These are phyloP conservation scores for Junonia oenone DNA, from an alignment of 2,888 invertebrate species.

Conservation along the genomic window DNA sequence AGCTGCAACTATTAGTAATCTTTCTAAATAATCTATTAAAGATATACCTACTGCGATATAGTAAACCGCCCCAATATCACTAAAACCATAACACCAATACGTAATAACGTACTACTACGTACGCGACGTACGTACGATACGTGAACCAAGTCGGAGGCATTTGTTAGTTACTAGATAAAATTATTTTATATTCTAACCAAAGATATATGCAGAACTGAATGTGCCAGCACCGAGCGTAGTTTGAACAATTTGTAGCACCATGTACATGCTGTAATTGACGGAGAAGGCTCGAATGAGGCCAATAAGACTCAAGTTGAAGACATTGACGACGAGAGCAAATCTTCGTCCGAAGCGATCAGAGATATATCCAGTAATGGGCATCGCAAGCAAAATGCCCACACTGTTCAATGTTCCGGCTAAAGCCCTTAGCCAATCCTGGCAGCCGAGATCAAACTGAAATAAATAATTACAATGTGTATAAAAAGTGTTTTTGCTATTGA, in stretches of 20 bases:
- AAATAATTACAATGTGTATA: background rate
- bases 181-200: constrained; percentile 40
- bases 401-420: constrained; percentile 83
- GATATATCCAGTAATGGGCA: constrained; percentile 80
- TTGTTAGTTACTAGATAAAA: no score
- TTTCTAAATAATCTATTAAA: no score
- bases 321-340: constrained; percentile 51
- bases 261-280: constrained; percentile 75
- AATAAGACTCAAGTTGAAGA: constrained; percentile 52
- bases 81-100: no score
- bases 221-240: constrained; percentile 76
- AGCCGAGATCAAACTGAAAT: constrained; percentile 75
- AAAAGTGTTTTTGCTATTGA: background rate
- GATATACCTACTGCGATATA: no score
- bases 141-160: background rate
- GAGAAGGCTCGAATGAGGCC: constrained; percentile 79
- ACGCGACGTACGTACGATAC: no score
- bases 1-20: no score
- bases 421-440: constrained; percentile 81
- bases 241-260: constrained; percentile 73
- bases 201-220: constrained; percentile 72
- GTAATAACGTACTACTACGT: no score
- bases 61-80: no score
- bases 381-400: constrained; percentile 81
- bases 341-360: constrained; percentile 79